A percentile compares a stretch with the other conserved stretches of the same genome.
phyloP scores from a whole-genome alignment of 2,113 vertebrate species.

The Halichoerus grypus region DNA sequence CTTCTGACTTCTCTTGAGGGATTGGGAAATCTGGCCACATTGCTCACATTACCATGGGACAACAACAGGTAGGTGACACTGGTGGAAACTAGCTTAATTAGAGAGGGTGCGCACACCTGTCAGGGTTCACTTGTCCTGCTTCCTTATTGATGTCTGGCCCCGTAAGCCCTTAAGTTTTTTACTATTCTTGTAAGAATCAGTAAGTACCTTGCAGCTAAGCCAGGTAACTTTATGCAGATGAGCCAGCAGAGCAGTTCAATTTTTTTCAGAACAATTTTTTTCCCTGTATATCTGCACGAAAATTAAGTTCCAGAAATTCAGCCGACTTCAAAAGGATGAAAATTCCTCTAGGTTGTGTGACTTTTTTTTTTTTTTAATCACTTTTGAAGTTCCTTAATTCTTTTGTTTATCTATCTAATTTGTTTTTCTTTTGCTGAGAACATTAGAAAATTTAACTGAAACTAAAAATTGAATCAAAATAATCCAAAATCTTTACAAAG shows the following conservation, averaged over 20 bases:
- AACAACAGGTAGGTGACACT: neutral
- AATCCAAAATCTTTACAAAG: neutral
- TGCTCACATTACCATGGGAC: neutral
- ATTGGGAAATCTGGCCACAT: neutral
- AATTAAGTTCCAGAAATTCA: neutral
- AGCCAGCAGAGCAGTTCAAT: neutral
- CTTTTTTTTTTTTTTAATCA: neutral
- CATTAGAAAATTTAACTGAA: neutral
- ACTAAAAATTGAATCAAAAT: neutral
- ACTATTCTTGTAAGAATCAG: neutral
- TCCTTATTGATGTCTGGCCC: neutral
- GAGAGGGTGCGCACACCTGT: too few relatives aligned
- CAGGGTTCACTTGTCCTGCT: neutral
- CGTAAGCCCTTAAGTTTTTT: neutral
- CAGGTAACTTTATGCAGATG: neutral
- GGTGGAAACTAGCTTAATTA: neutral
- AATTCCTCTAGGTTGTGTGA: neutral
- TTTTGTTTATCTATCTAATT: neutral
- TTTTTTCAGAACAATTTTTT: neutral
- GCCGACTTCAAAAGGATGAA: neutral
- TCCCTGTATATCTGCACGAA: neutral
- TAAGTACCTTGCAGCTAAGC: neutral
- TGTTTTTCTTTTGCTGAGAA: slow-evolving; percentile 20
- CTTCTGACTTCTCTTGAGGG: neutral
- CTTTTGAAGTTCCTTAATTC: neutral